These are phyloP conservation scores for Tortrix viridana DNA, from an alignment of 2,888 invertebrate genomes.

Conservation along the genomic window DNA sequence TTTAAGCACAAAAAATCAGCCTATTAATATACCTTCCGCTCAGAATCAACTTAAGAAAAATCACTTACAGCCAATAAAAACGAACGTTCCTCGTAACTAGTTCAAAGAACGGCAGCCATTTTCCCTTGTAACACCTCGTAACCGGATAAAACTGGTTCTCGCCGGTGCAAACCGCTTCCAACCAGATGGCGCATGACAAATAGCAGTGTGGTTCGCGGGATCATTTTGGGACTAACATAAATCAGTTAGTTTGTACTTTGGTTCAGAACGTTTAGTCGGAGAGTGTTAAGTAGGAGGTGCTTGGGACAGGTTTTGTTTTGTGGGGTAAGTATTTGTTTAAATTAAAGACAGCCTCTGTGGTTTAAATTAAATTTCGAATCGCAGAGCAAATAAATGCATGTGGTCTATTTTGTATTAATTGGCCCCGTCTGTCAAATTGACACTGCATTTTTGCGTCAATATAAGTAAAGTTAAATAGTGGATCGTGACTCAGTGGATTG, in stretches of 20 bases:
- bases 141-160: conserved; percentile 27
- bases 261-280: conserved; percentile 8
- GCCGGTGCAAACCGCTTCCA: conserved; percentile 25
- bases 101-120: conserved; percentile 43
- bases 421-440: no score
- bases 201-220: conserved; percentile 62
- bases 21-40: conserved; percentile 39
- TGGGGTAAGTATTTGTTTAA: neutral
- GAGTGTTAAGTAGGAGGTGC: conserved; percentile 9
- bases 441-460: no score
- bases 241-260: conserved; percentile 44
- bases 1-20: neutral
- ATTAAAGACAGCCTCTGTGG: neutral
- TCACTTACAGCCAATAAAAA: conserved; percentile 53
- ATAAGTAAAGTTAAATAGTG: no score
- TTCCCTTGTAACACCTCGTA: conserved; percentile 34
- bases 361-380: neutral
- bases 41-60: conserved; percentile 53
- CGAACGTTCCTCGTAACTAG: conserved; percentile 53
- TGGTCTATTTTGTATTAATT: no score
- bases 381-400: no score
- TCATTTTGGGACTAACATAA: conserved; percentile 63
- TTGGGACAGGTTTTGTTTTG: neutral
- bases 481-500: no score
- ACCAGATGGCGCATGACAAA: conserved; percentile 37